These are phyloP conservation scores for Physella acuta DNA, from an alignment of 1,140 invertebrate species.

Conservation along the genomic window DNA sequence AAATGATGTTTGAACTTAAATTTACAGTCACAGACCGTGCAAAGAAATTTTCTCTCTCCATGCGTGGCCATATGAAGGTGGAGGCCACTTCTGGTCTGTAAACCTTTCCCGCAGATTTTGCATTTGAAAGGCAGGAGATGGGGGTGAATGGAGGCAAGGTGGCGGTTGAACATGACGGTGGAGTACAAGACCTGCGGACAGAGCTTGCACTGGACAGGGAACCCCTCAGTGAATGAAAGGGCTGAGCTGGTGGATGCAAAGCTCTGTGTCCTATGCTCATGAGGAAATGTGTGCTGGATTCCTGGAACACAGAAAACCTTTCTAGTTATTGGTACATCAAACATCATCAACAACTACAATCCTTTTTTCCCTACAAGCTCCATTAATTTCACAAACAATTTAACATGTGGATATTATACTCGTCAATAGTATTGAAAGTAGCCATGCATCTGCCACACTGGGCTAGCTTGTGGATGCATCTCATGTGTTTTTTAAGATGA, in stretches of 20 bases:
- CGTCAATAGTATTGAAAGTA: not conserved
- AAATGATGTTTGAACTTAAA: conserved; percentile 32
- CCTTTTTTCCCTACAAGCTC: too few species aligned
- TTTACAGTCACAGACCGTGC: conserved; percentile 24
- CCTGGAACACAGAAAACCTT: not conserved
- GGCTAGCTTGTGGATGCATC: conserved; percentile 5
- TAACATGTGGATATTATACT: conserved; percentile 8
- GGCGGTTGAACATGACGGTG: not conserved
- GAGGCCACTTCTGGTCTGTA: conserved; percentile 26
- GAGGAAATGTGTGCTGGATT: too few species aligned
- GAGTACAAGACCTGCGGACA: conserved; percentile 7
- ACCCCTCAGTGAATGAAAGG: too few species aligned
- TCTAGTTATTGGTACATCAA: too few species aligned
- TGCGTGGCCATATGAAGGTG: conserved; percentile 27
- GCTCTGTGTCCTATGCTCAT: too few species aligned
- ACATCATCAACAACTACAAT: too few species aligned
- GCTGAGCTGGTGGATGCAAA: too few species aligned
- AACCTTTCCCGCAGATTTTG: conserved; percentile 26
- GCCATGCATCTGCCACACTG: conserved; percentile 16
- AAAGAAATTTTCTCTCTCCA: conserved; percentile 30
- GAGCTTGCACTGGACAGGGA: too few species aligned
- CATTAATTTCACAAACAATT: too few species aligned
- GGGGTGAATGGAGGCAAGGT: not conserved
- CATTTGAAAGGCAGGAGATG: conserved; percentile 17
- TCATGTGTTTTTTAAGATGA: conserved; percentile 14